phyloP scores from a whole-genome alignment of 2,888 invertebrate species.

The Pseudoips prasinana region DNA sequence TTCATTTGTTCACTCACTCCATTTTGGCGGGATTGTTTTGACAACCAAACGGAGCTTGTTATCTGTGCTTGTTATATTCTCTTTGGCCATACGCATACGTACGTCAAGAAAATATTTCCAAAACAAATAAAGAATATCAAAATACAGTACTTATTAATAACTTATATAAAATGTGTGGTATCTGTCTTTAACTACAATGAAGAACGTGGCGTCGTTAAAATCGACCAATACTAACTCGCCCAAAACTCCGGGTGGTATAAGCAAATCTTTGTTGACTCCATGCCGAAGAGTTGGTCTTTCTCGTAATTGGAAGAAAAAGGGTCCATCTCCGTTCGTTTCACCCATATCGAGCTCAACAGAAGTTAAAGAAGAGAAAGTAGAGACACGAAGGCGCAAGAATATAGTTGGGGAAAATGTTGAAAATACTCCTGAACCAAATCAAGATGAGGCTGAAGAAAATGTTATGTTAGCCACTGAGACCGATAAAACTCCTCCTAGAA shows the following conservation, averaged over 20 bases:
- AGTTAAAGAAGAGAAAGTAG: conserved; percentile 31
- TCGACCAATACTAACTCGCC: conserved; percentile 53
- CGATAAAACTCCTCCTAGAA: conserved; percentile 48
- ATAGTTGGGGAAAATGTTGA: conserved; percentile 30
- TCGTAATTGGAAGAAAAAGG: conserved; percentile 63
- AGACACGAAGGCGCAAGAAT: conserved; percentile 50
- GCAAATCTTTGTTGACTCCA: conserved; percentile 75
- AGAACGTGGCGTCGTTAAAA: conserved; percentile 49
- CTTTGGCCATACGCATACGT: no score
- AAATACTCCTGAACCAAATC: conserved; percentile 8
- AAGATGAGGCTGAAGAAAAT: conserved; percentile 6
- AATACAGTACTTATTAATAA: no score
- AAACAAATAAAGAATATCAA: no score
- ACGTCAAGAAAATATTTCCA: no score
- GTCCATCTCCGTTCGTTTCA: conserved; percentile 66
- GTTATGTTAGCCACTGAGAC: conserved; percentile 12
- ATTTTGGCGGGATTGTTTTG: no score
- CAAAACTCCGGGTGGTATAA: conserved; percentile 76
- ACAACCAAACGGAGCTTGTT: no score
- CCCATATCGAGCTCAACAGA: conserved; percentile 44
- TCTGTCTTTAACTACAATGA: conserved; percentile 40
- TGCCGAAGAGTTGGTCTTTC: conserved; percentile 79
- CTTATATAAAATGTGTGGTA: no score
- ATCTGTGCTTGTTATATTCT: no score
- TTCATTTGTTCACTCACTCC: no score